Evolutionary conservation across 2,888 invertebrate species (phyloP).

Genomic region (Papilio gigon): DNA sequence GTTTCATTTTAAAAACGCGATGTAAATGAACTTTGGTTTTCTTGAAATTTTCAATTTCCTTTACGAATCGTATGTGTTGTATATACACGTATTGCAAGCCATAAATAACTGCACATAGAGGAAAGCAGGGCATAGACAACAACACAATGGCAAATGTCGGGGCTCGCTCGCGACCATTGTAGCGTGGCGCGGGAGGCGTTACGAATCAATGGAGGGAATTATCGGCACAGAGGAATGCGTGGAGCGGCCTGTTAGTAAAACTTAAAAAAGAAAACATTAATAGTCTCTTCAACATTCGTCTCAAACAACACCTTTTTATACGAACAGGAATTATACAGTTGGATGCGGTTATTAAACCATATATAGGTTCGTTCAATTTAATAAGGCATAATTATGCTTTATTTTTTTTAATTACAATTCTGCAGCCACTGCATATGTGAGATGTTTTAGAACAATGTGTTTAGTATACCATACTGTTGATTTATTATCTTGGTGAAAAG

Average conservation of each 20-base stretch:
- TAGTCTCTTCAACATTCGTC: background rate
- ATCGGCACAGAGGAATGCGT: slow-evolving; percentile 67
- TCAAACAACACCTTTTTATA: slow-evolving; percentile 22
- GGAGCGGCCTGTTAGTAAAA: slow-evolving; percentile 52
- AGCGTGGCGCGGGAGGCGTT: slow-evolving; percentile 82
- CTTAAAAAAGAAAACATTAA: slow-evolving; percentile 28
- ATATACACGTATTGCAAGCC: slow-evolving; percentile 51
- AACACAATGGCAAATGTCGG: slow-evolving; percentile 80
- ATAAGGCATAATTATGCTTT: slow-evolving; percentile 20
- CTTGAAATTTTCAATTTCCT: background rate
- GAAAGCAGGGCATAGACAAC: slow-evolving; percentile 73
- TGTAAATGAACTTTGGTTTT: background rate
- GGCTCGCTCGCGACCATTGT: slow-evolving; percentile 80
- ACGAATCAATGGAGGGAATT: slow-evolving; percentile 83
- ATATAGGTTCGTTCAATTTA: slow-evolving; percentile 12
- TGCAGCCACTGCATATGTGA: slow-evolving; percentile 23
- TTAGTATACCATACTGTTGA: slow-evolving; percentile 12
- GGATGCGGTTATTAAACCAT: slow-evolving; percentile 15
- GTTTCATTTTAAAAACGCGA: background rate
- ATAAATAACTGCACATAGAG: slow-evolving; percentile 76
- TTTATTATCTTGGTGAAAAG: slow-evolving; percentile 27
- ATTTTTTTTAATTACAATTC: slow-evolving; percentile 9
- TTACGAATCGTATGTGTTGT: background rate
- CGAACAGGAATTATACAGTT: slow-evolving; percentile 22
- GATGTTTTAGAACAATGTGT: slow-evolving; percentile 28